Conservation (phyloP, 2,113 vertebrate genomes). For the Nothobranchius kuhntae region DNA sequence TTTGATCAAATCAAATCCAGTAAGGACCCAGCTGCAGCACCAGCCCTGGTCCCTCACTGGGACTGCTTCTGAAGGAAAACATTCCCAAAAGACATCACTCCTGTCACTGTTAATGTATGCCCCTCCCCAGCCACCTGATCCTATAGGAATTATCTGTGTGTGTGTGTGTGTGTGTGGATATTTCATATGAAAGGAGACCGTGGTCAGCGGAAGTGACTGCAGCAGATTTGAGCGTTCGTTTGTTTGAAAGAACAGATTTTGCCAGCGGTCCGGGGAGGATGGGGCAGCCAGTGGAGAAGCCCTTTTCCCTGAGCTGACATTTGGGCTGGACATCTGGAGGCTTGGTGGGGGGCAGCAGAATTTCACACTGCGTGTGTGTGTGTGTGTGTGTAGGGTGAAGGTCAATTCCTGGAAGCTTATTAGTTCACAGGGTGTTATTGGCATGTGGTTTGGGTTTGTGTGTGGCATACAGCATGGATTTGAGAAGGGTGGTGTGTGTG, state of each 20-base stretch:
- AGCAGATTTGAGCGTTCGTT: background rate
- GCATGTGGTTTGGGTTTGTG: conserved; percentile 48
- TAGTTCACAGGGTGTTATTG: conserved; percentile 47
- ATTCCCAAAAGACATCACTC: background rate
- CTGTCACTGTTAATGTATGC: background rate
- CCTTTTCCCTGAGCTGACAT: conserved; percentile 73
- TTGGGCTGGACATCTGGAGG: conserved; percentile 73
- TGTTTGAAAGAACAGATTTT: fast-evolving
- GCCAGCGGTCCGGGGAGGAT: conserved; percentile 32
- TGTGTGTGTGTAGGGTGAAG: conserved; percentile 6
- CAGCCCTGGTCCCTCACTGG: background rate
- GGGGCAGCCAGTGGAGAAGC: conserved; percentile 57
- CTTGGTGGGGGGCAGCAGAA: conserved; percentile 53
- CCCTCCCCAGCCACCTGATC: conserved; percentile 12
- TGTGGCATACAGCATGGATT: background rate
- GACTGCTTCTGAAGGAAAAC: background rate
- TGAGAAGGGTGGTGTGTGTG: no score
- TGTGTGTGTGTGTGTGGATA: conserved; percentile 27
- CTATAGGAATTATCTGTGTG: conserved; percentile 24
- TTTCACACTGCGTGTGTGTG: conserved; percentile 28
- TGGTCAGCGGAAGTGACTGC: conserved; percentile 17
- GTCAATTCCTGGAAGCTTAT: conserved; percentile 48
- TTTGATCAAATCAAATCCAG: no score
- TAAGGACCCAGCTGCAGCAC: no score
- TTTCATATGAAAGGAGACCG: conserved; percentile 34